A percentile compares a stretch with the other conserved stretches of the same genome.
Conservation (phyloP, 2,888 invertebrate species). For the Cecidostiba fungosa region DNA sequence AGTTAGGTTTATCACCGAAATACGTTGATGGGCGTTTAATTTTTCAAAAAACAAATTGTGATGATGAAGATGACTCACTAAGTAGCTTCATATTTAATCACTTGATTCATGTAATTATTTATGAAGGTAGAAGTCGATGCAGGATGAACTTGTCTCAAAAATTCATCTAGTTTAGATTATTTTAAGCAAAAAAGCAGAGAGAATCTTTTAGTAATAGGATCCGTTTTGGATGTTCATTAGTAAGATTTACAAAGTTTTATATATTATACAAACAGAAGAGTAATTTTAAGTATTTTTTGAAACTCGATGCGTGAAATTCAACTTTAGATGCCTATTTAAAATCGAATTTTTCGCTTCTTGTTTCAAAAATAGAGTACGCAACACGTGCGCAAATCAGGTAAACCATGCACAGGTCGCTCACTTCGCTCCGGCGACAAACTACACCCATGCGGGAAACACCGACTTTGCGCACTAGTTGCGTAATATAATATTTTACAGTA, state of each 20-base stretch:
- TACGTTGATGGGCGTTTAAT: constrained; percentile 67
- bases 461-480: too few relatives aligned
- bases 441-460: too few relatives aligned
- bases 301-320: too few relatives aligned
- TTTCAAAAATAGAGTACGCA: too few relatives aligned
- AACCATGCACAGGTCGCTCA: too few relatives aligned
- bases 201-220: background rate
- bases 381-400: too few relatives aligned
- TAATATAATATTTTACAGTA: too few relatives aligned
- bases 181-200: background rate
- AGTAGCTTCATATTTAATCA: constrained; percentile 70
- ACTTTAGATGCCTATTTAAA: too few relatives aligned
- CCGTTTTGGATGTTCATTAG: background rate
- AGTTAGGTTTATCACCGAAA: constrained; percentile 56
- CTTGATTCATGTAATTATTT: constrained; percentile 83
- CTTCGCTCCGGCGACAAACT: too few relatives aligned
- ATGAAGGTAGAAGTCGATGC: constrained; percentile 76
- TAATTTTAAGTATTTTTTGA: background rate
- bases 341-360: too few relatives aligned
- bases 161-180: constrained; percentile 24
- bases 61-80: constrained; percentile 20
- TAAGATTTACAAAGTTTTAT: background rate
- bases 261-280: background rate
- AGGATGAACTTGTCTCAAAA: constrained; percentile 64
- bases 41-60: constrained; percentile 61